phyloP scores from a whole-genome alignment of 2,113 vertebrate genomes.

The Tragelaphus strepsiceros region DNA sequence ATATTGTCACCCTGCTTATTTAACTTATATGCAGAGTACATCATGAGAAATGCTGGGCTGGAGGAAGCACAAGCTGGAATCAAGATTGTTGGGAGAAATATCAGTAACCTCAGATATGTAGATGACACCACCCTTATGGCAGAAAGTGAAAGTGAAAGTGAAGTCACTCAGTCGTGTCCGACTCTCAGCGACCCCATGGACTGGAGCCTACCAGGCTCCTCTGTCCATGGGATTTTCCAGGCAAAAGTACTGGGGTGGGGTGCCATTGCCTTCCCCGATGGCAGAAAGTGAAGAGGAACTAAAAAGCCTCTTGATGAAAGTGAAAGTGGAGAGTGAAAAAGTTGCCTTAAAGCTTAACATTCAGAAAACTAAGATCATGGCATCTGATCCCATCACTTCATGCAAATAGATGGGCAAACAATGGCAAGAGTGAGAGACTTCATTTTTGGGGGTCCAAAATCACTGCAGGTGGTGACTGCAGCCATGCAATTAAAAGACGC shows the following conservation, averaged over 20 bases:
- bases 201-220: too few relatives aligned
- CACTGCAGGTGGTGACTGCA: neutral
- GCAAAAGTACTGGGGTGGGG: too few relatives aligned
- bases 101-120: neutral
- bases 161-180: too few relatives aligned
- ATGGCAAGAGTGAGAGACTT: fast-evolving
- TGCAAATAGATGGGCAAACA: neutral
- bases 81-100: neutral
- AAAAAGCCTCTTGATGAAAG: neutral
- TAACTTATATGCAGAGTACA: neutral
- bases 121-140: neutral
- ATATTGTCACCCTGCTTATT: neutral
- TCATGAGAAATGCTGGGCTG: neutral
- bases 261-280: too few relatives aligned
- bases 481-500: neutral
- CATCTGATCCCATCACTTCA: fast-evolving
- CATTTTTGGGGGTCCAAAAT: fast-evolving
- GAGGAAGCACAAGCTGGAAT: neutral
- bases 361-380: neutral
- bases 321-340: neutral
- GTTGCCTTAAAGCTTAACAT: neutral
- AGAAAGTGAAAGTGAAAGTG: too few relatives aligned
- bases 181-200: too few relatives aligned
- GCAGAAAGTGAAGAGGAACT: neutral
- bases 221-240: too few relatives aligned